Evolutionary conservation across 2,888 invertebrate species (phyloP).

Genomic region (Mesorhabditis sp.): DNA sequence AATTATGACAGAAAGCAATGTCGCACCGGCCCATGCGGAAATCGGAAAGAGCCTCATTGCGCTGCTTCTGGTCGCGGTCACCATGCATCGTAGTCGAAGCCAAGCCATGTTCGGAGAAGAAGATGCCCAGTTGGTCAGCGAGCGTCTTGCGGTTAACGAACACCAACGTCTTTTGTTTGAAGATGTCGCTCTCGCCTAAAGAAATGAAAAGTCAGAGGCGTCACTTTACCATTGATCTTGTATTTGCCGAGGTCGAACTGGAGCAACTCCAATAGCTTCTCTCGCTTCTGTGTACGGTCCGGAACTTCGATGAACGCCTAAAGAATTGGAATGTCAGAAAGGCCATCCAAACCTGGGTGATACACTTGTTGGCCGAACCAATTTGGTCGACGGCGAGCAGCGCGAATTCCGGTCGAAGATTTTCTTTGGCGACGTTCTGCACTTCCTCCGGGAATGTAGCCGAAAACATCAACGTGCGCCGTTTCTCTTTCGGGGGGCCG

Average conservation of each 20-base stretch:
- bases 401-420: conserved; percentile 72
- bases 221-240: conserved; percentile 7
- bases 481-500: conserved; percentile 1
- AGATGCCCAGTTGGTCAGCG: conserved; percentile 83
- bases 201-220: background rate
- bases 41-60: conserved; percentile 72
- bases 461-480: conserved; percentile 18
- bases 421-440: conserved; percentile 76
- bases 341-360: conserved; percentile 69
- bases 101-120: conserved; percentile 74
- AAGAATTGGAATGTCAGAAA: background rate
- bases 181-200: conserved; percentile 27
- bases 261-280: conserved; percentile 72
- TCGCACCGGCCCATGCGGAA: conserved; percentile 63
- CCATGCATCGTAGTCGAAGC: conserved; percentile 74
- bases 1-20: conserved; percentile 64
- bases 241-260: conserved; percentile 50
- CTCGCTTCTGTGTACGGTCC: conserved; percentile 70
- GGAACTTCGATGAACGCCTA: conserved; percentile 52
- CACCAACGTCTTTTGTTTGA: conserved; percentile 65
- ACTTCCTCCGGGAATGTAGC: conserved; percentile 74
- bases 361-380: conserved; percentile 87
- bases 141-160: conserved; percentile 86
- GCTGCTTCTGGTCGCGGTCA: conserved; percentile 63
- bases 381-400: conserved; percentile 86